phyloP scores from a whole-genome alignment of 1,140 invertebrate genomes.

The Plodia interpunctella region DNA sequence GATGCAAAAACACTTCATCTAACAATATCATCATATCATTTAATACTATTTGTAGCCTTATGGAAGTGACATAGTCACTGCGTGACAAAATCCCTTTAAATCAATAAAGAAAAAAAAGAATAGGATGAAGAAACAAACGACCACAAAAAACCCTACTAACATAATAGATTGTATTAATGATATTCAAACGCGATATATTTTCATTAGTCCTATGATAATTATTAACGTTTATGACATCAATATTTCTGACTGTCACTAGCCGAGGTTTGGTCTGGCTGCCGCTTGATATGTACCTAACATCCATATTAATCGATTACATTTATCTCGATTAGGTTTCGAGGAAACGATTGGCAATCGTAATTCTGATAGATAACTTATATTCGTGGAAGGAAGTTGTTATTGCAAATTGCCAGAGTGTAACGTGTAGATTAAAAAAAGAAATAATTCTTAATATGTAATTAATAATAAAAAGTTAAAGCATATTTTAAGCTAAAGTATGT shows the following conservation, averaged over 20 bases:
- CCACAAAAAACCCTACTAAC: not conserved
- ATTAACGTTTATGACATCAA: not conserved
- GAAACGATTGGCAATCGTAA: not conserved
- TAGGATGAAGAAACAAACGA: too few relatives aligned
- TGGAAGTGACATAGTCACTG: too few relatives aligned
- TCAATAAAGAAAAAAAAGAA: too few relatives aligned
- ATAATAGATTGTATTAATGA: not conserved
- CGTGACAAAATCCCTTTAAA: too few relatives aligned
- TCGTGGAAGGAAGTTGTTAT: slow-evolving; percentile 1
- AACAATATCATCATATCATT: too few relatives aligned
- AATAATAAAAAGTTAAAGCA: too few relatives aligned
- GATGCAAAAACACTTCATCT: too few relatives aligned
- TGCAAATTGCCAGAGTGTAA: too few relatives aligned
- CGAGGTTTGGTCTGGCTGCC: not conserved
- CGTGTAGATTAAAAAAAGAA: too few relatives aligned
- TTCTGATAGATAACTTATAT: not conserved
- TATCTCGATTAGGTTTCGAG: not conserved
- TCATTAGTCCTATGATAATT: not conserved
- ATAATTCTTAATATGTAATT: too few relatives aligned
- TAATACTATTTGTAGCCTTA: too few relatives aligned
- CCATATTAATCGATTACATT: slow-evolving; percentile 4
- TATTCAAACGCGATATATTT: not conserved
- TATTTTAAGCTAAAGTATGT: too few relatives aligned
- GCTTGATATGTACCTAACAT: not conserved
- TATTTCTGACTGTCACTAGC: not conserved